Evolutionary conservation across 2,888 invertebrate genomes (phyloP).

Genomic region (Escarpia spicata): DNA sequence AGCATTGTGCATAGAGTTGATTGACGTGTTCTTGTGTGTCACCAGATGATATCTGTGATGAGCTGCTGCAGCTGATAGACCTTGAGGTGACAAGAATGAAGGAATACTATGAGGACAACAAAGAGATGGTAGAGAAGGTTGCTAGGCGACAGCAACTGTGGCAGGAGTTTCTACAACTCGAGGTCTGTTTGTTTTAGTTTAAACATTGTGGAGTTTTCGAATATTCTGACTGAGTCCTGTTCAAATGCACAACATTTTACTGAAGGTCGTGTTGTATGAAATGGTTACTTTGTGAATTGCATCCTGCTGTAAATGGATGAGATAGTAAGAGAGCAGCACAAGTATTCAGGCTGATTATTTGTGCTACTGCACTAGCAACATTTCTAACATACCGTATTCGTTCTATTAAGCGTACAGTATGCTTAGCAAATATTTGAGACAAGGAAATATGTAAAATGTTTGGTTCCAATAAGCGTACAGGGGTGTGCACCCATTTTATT

Average conservation of each 20-base stretch:
- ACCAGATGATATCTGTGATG: constrained; percentile 79
- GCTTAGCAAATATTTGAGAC: too few relatives aligned
- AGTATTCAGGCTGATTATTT: too few relatives aligned
- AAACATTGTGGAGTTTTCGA: not conserved
- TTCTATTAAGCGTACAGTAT: too few relatives aligned
- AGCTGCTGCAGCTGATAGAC: constrained; percentile 82
- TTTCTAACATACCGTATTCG: too few relatives aligned
- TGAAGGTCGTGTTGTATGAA: not conserved
- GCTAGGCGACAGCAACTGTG: constrained; percentile 75
- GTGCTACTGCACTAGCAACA: too few relatives aligned
- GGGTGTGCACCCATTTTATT: too few relatives aligned
- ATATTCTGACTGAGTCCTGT: not conserved
- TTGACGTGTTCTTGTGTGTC: not conserved
- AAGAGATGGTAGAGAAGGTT: constrained; percentile 68
- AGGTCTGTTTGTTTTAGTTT: constrained; percentile 25
- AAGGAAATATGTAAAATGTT: too few relatives aligned
- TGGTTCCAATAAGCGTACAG: too few relatives aligned
- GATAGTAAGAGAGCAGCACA: too few relatives aligned
- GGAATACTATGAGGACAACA: constrained; percentile 58
- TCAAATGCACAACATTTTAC: not conserved
- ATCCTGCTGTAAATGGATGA: too few relatives aligned
- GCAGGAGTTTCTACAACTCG: constrained; percentile 61
- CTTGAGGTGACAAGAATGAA: constrained; percentile 77
- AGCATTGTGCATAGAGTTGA: not conserved
- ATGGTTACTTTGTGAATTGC: not conserved